Conservation (phyloP, 2,113 vertebrate genomes). For the Calidris pugnax region DNA sequence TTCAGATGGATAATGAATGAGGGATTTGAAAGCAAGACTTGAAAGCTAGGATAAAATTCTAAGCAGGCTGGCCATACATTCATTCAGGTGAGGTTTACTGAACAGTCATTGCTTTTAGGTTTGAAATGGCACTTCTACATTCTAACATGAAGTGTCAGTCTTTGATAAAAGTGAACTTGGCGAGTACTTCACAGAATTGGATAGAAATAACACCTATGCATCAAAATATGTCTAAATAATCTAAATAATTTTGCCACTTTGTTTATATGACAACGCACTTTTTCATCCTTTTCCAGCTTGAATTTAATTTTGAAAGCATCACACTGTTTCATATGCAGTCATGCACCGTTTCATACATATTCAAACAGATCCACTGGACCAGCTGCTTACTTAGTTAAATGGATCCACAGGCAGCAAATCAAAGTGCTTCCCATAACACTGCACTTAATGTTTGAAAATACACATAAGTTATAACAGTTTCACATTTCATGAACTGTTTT, state of each 20-base stretch:
- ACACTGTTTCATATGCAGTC: not conserved
- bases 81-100: not conserved
- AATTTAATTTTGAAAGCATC: not conserved
- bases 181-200: not conserved
- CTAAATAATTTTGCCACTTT: not conserved
- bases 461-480: not conserved
- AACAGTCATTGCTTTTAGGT: not conserved
- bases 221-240: not conserved
- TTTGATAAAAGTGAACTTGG: not conserved
- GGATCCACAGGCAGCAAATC: not conserved
- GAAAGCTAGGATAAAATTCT: not conserved
- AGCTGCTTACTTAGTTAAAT: not conserved
- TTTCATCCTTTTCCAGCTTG: not conserved
- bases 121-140: not conserved
- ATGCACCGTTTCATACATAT: rapidly evolving
- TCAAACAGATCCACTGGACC: not conserved
- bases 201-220: not conserved
- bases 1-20: constrained; percentile 28
- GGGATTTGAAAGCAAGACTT: not conserved
- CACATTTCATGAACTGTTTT: constrained; percentile 13
- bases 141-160: not conserved
- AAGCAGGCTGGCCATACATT: not conserved
- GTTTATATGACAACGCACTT: not conserved
- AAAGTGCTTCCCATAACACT: not conserved
- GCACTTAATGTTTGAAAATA: constrained; percentile 21